Evolutionary conservation across 2,797 vertebrate species (phyloP).

Genomic region (Sebastes variabilis): DNA sequence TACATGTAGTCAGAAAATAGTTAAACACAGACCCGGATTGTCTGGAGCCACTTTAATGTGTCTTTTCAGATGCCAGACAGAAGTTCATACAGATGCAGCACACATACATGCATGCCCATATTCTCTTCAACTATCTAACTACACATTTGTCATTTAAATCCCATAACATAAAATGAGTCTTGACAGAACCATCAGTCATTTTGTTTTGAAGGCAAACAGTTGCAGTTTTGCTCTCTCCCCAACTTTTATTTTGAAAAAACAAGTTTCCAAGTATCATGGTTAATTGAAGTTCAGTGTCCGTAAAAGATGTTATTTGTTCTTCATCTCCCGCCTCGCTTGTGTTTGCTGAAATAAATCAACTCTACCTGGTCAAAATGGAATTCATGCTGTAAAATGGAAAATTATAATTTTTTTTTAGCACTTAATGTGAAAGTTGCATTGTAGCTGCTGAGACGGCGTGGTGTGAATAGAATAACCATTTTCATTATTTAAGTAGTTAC

Average conservation of each 20-base stretch:
- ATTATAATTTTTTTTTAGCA: conserved; percentile 83
- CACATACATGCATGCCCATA: conserved; percentile 7
- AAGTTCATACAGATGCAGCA: conserved; percentile 34
- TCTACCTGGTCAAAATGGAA: conserved; percentile 78
- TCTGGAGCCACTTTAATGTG: conserved; percentile 45
- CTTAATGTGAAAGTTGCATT: conserved; percentile 91
- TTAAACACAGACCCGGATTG: conserved; percentile 29
- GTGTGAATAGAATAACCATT: conserved; percentile 88
- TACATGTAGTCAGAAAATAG: conserved; percentile 25
- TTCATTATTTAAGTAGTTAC: conserved; percentile 89
- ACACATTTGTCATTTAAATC: conserved; percentile 31
- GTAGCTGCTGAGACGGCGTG: conserved; percentile 85
- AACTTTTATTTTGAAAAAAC: conserved; percentile 41
- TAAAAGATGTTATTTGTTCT: conserved; percentile 35
- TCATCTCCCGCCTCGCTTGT: conserved; percentile 61
- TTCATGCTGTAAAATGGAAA: conserved; percentile 85
- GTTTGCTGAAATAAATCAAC: conserved; percentile 71
- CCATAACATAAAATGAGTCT: conserved; percentile 6
- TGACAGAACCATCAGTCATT: neutral
- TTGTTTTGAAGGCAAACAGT: conserved; percentile 28
- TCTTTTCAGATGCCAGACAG: conserved; percentile 22
- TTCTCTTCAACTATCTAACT: conserved; percentile 11
- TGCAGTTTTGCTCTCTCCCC: conserved; percentile 6
- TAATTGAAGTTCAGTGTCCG: conserved; percentile 38
- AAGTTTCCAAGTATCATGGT: conserved; percentile 14